Percentiles rank a stretch among this genome's conserved stretches.
Conservation (phyloP, 2,888 invertebrate species). For the Nebria salina region DNA sequence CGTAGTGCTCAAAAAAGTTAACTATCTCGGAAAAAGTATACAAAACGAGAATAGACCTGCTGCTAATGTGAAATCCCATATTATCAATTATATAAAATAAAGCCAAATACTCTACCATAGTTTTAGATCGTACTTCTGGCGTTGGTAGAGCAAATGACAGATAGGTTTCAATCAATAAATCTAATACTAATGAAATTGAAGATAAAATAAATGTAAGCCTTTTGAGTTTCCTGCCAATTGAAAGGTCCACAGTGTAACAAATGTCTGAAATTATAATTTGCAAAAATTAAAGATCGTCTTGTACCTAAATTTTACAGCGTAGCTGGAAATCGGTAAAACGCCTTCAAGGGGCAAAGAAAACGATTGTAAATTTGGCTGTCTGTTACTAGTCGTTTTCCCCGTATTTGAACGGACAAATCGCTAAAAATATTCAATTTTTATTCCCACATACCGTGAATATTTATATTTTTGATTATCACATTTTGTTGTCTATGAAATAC, state of each 20-base stretch:
- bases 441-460: no score
- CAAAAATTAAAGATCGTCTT: slow-evolving; percentile 47
- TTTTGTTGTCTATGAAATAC: no score
- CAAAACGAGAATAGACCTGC: background rate
- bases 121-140: background rate
- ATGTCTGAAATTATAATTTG: slow-evolving; percentile 50
- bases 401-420: no score
- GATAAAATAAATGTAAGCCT: slow-evolving; percentile 43
- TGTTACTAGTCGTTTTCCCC: no score
- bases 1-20: background rate
- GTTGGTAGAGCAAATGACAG: slow-evolving; percentile 40
- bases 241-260: slow-evolving; percentile 45
- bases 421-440: no score
- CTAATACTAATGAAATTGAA: slow-evolving; percentile 36
- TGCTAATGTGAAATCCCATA: background rate
- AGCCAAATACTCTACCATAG: background rate
- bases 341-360: no score
- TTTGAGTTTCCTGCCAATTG: slow-evolving; percentile 38
- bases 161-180: slow-evolving; percentile 47
- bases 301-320: slow-evolving; percentile 36
- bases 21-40: slow-evolving; percentile 1
- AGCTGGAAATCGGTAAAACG: no score
- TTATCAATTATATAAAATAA: background rate
- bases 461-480: no score
- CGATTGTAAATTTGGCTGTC: no score